These are phyloP conservation scores for Drosophila kanapiae DNA, from an alignment of 1,140 invertebrate species.

Conservation along the genomic window DNA sequence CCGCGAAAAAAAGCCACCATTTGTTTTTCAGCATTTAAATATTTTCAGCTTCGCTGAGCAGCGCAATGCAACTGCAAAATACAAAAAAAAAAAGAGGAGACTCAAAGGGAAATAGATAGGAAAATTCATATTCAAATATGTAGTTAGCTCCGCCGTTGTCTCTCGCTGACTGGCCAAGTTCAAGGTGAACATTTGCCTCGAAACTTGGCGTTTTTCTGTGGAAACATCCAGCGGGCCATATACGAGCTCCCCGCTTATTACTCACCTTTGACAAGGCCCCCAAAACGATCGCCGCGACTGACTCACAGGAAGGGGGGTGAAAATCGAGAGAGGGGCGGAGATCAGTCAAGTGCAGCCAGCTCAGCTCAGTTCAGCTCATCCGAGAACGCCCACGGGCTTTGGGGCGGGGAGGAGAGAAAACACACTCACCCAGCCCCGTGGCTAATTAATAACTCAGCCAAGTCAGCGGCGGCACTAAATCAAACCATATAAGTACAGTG, in stretches of 20 bases:
- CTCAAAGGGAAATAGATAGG: conserved; percentile 20
- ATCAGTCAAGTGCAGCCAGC: conserved; percentile 42
- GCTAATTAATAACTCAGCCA: conserved; percentile 49
- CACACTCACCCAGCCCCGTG: conserved; percentile 19
- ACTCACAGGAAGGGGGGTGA: conserved; percentile 14
- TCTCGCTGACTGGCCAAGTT: conserved; percentile 37
- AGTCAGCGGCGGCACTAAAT: conserved; percentile 24
- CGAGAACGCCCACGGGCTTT: conserved; percentile 25
- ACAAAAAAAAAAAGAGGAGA: conserved; percentile 34
- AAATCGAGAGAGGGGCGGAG: background rate
- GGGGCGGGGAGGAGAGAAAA: background rate
- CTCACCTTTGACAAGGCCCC: conserved; percentile 53
- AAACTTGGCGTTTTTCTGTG: conserved; percentile 40
- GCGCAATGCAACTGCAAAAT: conserved; percentile 61
- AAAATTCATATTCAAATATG: conserved; percentile 45
- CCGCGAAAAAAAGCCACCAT: conserved; percentile 17
- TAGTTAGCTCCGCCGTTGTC: conserved; percentile 5
- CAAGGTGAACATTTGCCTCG: conserved; percentile 45
- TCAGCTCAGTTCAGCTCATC: conserved; percentile 27
- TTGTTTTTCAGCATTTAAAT: conserved; percentile 49
- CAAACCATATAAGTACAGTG: conserved; percentile 6
- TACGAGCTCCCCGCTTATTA: conserved; percentile 43
- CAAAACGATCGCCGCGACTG: conserved; percentile 29
- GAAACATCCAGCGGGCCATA: conserved; percentile 40
- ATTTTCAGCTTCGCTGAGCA: conserved; percentile 65